phyloP scores from a whole-genome alignment of 2,113 vertebrate species.

The Oxyura jamaicensis region DNA sequence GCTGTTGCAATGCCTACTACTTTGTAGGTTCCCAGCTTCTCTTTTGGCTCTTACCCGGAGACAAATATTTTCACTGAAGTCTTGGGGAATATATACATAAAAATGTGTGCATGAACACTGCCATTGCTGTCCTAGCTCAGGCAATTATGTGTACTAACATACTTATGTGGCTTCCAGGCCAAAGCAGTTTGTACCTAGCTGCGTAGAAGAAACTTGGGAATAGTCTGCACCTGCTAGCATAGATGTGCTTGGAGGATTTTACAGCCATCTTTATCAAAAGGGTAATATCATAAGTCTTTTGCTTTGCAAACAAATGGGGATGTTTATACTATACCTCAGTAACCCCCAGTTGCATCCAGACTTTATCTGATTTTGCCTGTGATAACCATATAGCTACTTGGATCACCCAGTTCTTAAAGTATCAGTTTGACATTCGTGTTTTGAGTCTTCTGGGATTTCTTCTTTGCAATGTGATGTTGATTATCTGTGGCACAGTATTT shows the following conservation, averaged over 20 bases:
- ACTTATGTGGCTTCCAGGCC: not conserved
- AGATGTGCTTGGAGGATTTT: not conserved
- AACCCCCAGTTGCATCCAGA: not conserved
- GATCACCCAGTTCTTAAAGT: not conserved
- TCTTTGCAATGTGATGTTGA: not conserved
- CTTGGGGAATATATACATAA: not conserved
- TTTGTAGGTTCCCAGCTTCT: not conserved
- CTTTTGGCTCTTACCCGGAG: not conserved
- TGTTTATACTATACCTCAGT: not conserved
- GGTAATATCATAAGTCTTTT: not conserved
- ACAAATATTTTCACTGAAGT: not conserved
- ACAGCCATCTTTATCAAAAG: not conserved
- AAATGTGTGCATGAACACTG: not conserved
- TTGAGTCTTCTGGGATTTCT: not conserved
- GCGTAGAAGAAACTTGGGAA: not conserved
- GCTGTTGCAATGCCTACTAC: not conserved
- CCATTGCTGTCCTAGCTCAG: not conserved
- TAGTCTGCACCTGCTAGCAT: rapidly evolving
- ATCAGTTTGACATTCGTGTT: not conserved
- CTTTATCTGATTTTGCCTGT: not conserved
- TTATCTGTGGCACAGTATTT: not conserved
- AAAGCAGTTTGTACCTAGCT: not conserved
- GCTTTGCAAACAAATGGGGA: not conserved
- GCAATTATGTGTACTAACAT: not conserved
- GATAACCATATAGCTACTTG: not conserved